These are phyloP conservation scores for Chlorodrepanis virens DNA, from an alignment of 2,113 vertebrate species.

Conservation along the genomic window DNA sequence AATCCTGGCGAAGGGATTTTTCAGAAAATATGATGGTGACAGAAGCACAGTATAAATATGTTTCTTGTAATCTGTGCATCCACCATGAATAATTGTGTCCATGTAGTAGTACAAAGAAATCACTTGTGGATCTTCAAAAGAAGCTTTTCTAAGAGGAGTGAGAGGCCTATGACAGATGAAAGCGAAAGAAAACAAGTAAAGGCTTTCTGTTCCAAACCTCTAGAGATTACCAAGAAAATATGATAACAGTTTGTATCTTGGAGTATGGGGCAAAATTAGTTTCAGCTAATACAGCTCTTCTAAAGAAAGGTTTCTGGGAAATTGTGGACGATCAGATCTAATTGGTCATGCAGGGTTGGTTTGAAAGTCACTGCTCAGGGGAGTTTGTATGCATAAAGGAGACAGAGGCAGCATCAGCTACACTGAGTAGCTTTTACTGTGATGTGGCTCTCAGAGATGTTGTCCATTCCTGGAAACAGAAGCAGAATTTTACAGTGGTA, in stretches of 20 bases:
- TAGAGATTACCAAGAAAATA: not conserved
- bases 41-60: accelerated
- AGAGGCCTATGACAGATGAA: not conserved
- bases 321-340: not conserved
- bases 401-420: not conserved
- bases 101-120: not conserved
- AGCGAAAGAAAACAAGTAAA: not conserved
- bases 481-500: not conserved
- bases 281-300: not conserved
- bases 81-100: not conserved
- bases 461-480: not conserved
- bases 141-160: not conserved
- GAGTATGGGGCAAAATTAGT: not conserved
- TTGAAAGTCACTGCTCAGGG: not conserved
- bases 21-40: too few relatives aligned
- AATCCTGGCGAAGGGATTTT: too few relatives aligned
- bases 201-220: not conserved
- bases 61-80: not conserved
- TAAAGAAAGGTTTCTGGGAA: not conserved
- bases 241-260: not conserved
- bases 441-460: not conserved
- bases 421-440: not conserved
- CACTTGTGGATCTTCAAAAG: not conserved
- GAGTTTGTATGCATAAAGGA: not conserved
- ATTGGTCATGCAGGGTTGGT: not conserved